These are phyloP conservation scores for Pontoporia blainvillei DNA, from an alignment of 2,113 vertebrate genomes.

Conservation along the genomic window DNA sequence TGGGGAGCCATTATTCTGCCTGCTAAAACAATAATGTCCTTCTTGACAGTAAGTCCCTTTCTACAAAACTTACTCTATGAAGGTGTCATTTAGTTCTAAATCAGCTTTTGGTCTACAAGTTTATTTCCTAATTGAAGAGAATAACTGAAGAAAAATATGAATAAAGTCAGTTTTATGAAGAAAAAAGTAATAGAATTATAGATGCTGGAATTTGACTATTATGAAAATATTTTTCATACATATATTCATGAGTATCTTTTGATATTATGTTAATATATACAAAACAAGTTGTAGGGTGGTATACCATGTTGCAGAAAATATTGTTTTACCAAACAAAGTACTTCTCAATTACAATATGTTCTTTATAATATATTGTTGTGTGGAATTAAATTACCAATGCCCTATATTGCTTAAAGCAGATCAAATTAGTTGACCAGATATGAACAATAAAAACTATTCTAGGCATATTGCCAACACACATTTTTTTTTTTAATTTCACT, in stretches of 20 bases:
- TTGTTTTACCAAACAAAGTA: background rate
- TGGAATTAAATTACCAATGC: constrained; percentile 3
- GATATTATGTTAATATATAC: background rate
- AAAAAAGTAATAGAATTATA: background rate
- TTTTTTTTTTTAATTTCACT: background rate
- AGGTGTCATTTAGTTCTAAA: background rate
- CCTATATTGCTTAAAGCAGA: background rate
- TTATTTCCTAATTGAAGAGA: background rate
- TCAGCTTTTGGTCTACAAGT: background rate
- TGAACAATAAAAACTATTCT: background rate
- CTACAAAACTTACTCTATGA: background rate
- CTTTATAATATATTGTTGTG: background rate
- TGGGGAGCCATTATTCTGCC: background rate
- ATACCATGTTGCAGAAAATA: background rate
- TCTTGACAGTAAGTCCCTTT: background rate
- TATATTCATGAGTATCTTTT: background rate
- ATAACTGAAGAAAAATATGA: background rate
- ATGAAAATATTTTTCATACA: background rate
- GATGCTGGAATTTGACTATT: background rate
- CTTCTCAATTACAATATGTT: background rate
- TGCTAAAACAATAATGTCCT: background rate
- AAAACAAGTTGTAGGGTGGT: background rate
- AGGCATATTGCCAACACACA: background rate
- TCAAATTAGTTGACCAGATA: background rate
- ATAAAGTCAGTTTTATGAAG: background rate